Base-by-base conservation (phyloP, 2,888 invertebrate genomes). In the Anaspis maculata region DNA sequence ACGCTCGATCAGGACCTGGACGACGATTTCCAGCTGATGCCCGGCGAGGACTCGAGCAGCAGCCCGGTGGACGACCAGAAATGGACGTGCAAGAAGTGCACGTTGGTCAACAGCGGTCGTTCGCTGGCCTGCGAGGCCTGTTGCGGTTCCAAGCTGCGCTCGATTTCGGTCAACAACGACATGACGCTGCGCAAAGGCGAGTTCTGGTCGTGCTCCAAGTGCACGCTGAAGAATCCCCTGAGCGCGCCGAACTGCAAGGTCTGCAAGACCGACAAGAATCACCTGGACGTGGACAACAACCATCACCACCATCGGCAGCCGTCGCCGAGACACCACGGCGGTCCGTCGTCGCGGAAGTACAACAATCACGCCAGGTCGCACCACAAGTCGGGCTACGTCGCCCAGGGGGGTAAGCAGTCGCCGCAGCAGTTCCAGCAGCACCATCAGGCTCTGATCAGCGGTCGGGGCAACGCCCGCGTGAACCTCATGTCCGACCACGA, bases 61-160 rank as follows among this genome's bases (percentile, higher is more conserved):
- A 1, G 10, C 21, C 9, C 21, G 13, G 6, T 21, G 10, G 63
- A 63, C 15, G 66, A 66, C 34, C 68, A 66, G 44, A 69, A 76
- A 39, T 94, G 92, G 92, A 77, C 85, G 9, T 94, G 92, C 61
- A 75, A 77, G 42, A 85, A 88, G 49, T 94, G 94, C 59, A 92
- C 92, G 2, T 69, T 91, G 36, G 74, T 88, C 13, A 94, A 94
- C 65, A 76, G 80, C 11, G 69, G 73, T 0, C 67, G 73, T 13
- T 76, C 79, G 0, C 70, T 76, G 38, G 79, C 80, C 0, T 94
- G 94, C 61, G 82, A 83, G 7, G 89, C 87, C 0, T 94, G 94
- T 61, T 86, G 86, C 23, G 86, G 86, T n/a, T 83, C 86, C 0
- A 80, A 83, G 49, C 69, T 87, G 4, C 76, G 78, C 42, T 81